Percentiles rank a stretch among this genome's conserved stretches.
Conservation (phyloP, 2,888 invertebrate species). For the Drosophila maculinotata region DNA sequence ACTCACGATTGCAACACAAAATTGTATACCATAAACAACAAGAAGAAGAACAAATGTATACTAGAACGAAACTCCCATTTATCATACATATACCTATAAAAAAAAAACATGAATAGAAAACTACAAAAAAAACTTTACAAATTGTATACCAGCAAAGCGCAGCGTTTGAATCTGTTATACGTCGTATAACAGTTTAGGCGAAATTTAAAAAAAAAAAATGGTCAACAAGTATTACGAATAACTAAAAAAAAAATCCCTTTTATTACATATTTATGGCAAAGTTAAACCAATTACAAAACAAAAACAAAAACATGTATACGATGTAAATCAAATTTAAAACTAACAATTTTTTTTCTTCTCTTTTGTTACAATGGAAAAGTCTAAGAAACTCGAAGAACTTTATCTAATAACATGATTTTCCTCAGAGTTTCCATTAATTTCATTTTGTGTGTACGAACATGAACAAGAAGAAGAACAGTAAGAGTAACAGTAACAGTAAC, state of each 20-base stretch:
- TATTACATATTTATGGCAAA: constrained; percentile 60
- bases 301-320: constrained; percentile 60
- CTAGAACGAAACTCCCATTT: constrained; percentile 57
- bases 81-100: constrained; percentile 40
- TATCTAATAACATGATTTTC: constrained; percentile 10
- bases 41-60: constrained; percentile 59
- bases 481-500: background rate
- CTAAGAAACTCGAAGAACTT: constrained; percentile 6
- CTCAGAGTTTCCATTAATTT: background rate
- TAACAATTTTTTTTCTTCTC: constrained; percentile 24
- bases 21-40: constrained; percentile 41
- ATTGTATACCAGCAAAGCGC: constrained; percentile 55
- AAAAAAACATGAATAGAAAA: constrained; percentile 11
- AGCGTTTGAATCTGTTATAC: constrained; percentile 45
- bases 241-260: constrained; percentile 28
- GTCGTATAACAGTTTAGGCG: constrained; percentile 40
- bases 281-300: constrained; percentile 19
- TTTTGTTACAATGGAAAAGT: constrained; percentile 15
- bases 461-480: constrained; percentile 1
- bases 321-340: constrained; percentile 68
- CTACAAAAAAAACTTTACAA: constrained; percentile 21
- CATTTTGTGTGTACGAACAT: background rate
- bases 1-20: constrained; percentile 33
- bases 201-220: constrained; percentile 26
- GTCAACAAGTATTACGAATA: constrained; percentile 58